Evolutionary conservation across 2,888 invertebrate genomes (phyloP).

Genomic region (Plebejus anna): DNA sequence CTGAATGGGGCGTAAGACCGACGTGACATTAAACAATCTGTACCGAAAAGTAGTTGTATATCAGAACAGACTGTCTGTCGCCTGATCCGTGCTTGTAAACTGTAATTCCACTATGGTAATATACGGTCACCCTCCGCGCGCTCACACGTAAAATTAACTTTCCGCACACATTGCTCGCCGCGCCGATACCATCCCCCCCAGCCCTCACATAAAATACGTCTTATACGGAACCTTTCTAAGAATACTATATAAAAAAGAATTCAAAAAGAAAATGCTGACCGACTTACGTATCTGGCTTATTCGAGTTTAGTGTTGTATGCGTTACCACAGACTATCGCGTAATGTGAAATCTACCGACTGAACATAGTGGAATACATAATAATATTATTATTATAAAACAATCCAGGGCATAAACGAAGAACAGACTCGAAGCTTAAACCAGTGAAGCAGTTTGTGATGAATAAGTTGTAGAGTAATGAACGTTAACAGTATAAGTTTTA

Average conservation of each 20-base stretch:
- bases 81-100: background rate
- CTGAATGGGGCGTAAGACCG: background rate
- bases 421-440: no score
- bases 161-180: slow-evolving; percentile 7
- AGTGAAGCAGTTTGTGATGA: no score
- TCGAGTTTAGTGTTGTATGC: no score
- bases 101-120: background rate
- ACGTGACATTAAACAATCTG: background rate
- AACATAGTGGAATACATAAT: no score
- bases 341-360: no score
- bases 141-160: slow-evolving; percentile 24
- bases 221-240: background rate
- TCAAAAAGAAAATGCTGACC: no score
- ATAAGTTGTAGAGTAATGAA: no score
- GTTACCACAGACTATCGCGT: no score
- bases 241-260: background rate
- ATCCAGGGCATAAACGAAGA: no score
- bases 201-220: background rate
- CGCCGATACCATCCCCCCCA: slow-evolving; percentile 1
- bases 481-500: background rate
- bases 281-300: no score
- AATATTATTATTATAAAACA: no score
- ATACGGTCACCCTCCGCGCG: slow-evolving; percentile 22
- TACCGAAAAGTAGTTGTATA: background rate
- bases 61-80: background rate